Percentiles rank a stretch among this genome's conserved stretches.
Evolutionary conservation across 2,113 vertebrate species (phyloP).

Genomic region (Herpetotheres cachinnans): DNA sequence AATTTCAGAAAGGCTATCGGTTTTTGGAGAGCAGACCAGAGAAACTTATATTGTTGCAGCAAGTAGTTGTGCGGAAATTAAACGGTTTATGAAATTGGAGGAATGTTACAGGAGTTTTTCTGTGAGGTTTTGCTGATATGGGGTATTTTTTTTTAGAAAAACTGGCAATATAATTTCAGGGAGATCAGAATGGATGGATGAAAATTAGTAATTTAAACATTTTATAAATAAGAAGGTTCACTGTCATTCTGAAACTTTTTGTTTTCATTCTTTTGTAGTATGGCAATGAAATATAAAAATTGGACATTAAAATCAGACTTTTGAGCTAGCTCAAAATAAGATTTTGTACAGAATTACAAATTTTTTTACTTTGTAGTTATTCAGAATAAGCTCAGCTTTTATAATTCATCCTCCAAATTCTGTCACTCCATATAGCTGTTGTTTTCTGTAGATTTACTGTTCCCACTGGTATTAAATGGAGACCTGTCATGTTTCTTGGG

Average conservation of each 20-base stretch:
- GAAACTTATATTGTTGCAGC: not conserved
- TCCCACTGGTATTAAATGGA: not conserved
- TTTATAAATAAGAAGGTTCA: not conserved
- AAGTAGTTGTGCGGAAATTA: not conserved
- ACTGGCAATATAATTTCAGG: not conserved
- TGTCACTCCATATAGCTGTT: not conserved
- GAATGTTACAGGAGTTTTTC: not conserved
- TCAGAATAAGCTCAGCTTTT: not conserved
- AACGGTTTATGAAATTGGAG: not conserved
- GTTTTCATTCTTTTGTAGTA: not conserved
- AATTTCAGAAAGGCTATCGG: not conserved
- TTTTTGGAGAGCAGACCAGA: not conserved
- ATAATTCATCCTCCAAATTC: not conserved
- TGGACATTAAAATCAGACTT: not conserved
- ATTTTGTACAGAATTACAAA: not conserved
- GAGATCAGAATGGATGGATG: not conserved
- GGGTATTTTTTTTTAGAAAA: not conserved
- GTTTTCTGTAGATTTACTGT: not conserved
- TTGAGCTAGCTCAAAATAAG: not conserved
- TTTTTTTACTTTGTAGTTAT: not conserved
- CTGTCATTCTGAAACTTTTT: not conserved
- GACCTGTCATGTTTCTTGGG: not conserved
- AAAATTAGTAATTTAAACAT: not conserved
- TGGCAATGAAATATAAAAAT: not conserved
- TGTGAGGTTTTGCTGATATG: not conserved